Conservation (phyloP, 2,888 invertebrate species). For the Synergus japonicus region DNA sequence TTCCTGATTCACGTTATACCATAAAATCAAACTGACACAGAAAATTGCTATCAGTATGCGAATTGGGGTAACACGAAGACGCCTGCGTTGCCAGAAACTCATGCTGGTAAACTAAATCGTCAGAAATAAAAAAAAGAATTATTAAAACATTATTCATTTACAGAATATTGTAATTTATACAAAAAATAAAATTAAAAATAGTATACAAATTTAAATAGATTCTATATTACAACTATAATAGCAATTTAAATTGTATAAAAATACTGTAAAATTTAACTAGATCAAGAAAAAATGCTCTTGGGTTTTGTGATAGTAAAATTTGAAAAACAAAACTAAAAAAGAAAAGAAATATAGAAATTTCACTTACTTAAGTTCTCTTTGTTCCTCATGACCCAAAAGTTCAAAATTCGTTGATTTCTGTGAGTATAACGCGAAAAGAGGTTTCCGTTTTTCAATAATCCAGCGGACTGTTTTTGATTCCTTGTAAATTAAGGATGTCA, state of each 20-base stretch:
- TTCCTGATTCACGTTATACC: conserved; percentile 70
- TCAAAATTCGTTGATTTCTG: background rate
- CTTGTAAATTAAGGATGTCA: conserved; percentile 48
- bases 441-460: background rate
- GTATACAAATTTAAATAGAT: background rate
- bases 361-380: background rate
- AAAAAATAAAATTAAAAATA: background rate
- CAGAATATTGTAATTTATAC: background rate
- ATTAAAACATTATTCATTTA: background rate
- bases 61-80: conserved; percentile 69
- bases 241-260: background rate
- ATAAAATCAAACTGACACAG: conserved; percentile 67
- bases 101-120: conserved; percentile 66
- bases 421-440: background rate
- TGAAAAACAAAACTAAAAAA: background rate
- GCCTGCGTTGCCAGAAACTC: conserved; percentile 69
- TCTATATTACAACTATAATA: background rate
- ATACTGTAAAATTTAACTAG: background rate
- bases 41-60: conserved; percentile 67
- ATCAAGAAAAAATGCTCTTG: background rate
- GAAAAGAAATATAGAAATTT: background rate
- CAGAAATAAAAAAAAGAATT: conserved; percentile 15
- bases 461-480: conserved; percentile 51
- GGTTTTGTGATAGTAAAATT: background rate
- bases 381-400: conserved; percentile 28